phyloP scores from a whole-genome alignment of 2,797 vertebrate species.

The Sylvilagus floridanus region DNA sequence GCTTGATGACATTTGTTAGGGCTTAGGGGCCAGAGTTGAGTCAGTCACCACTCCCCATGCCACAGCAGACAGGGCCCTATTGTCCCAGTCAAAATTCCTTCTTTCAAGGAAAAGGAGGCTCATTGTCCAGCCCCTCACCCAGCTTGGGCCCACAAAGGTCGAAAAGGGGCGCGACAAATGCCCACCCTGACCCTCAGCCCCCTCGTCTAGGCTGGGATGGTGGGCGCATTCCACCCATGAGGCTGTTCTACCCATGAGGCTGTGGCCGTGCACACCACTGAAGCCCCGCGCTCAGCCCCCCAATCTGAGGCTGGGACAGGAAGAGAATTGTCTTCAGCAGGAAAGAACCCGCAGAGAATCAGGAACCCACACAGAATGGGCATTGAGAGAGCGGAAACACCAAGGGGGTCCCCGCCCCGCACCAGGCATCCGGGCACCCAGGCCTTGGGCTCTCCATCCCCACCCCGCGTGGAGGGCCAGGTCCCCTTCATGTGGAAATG shows the following conservation, averaged over 20 bases:
- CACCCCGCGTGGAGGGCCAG: conserved; percentile 30
- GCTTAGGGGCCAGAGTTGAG: conserved; percentile 46
- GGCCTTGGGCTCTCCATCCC: conserved; percentile 34
- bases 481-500: conserved; percentile 58
- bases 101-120: conserved; percentile 71
- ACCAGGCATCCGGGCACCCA: conserved; percentile 60
- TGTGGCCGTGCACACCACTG: background rate
- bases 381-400: conserved; percentile 75
- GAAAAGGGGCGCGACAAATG: conserved; percentile 48
- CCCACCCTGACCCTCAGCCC: conserved; percentile 67
- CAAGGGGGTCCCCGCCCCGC: conserved; percentile 67
- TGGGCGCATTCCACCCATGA: conserved; percentile 37
- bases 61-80: conserved; percentile 76
- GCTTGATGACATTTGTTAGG: conserved; percentile 76
- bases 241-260: background rate
- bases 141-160: conserved; percentile 58
- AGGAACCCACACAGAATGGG: conserved; percentile 81
- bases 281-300: conserved; percentile 37
- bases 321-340: conserved; percentile 80
- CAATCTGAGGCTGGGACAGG: conserved; percentile 67
- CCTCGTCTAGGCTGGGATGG: conserved; percentile 64
- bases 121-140: conserved; percentile 74
- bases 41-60: conserved; percentile 53
- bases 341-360: conserved; percentile 77
- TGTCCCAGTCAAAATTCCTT: conserved; percentile 77